Evolutionary conservation across 2,113 vertebrate species (phyloP).

Genomic region (Arothron firmamentum): DNA sequence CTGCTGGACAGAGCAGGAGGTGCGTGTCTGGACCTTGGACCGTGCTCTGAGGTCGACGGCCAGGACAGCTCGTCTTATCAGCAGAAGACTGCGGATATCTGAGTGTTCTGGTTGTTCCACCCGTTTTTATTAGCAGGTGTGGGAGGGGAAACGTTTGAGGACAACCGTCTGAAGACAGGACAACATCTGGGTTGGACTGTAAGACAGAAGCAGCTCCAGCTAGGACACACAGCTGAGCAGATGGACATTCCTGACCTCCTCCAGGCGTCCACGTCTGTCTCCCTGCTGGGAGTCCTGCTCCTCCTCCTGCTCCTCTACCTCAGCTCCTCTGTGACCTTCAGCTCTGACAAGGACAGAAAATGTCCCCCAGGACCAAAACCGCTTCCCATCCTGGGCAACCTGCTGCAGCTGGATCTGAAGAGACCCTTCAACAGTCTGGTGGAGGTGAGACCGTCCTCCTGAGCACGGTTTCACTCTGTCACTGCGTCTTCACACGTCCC

Average conservation of each 20-base stretch:
- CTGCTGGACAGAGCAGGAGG: background rate
- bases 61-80: too few species aligned
- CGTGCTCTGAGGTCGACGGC: too few species aligned
- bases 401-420: constrained; percentile 43
- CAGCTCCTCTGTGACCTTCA: background rate
- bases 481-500: too few species aligned
- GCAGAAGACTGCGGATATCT: too few species aligned
- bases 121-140: too few species aligned
- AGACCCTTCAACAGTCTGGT: constrained; percentile 2
- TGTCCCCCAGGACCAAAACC: constrained; percentile 1
- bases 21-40: background rate
- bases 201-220: background rate
- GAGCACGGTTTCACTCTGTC: background rate
- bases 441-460: constrained; percentile 30
- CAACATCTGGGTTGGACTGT: too few species aligned
- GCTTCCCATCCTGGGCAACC: constrained; percentile 45
- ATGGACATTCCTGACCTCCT: background rate
- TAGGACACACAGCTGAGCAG: background rate
- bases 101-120: too few species aligned
- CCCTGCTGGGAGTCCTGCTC: background rate
- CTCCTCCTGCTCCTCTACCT: background rate
- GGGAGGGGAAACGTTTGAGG: too few species aligned
- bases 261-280: background rate
- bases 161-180: too few species aligned
- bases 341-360: background rate